These are phyloP conservation scores for Orthonevra nobilis DNA, from an alignment of 2,888 invertebrate genomes.

Conservation along the genomic window DNA sequence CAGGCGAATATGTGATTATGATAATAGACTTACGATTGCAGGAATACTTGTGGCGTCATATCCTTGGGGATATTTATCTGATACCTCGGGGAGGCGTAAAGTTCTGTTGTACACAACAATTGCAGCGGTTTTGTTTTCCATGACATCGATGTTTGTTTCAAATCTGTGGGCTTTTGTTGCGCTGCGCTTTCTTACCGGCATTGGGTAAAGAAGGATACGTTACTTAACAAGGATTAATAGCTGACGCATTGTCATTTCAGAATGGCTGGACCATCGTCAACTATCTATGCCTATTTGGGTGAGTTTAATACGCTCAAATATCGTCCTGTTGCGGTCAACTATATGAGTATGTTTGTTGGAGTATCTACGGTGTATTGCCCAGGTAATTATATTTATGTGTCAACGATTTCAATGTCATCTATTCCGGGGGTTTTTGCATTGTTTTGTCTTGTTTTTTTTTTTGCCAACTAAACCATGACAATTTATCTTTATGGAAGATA, in stretches of 20 bases:
- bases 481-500: too few relatives aligned
- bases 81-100: slow-evolving; percentile 81
- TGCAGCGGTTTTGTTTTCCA: slow-evolving; percentile 80
- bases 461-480: too few relatives aligned
- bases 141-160: slow-evolving; percentile 81
- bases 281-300: slow-evolving; percentile 80
- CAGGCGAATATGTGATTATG: slow-evolving; percentile 58
- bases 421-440: too few relatives aligned
- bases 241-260: slow-evolving; percentile 72
- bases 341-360: slow-evolving; percentile 79
- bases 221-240: neutral
- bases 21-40: too few relatives aligned
- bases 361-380: slow-evolving; percentile 72
- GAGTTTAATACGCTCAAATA: slow-evolving; percentile 78
- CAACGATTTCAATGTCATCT: too few relatives aligned
- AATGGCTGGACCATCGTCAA: slow-evolving; percentile 79
- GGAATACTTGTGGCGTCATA: slow-evolving; percentile 83
- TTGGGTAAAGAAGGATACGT: slow-evolving; percentile 79
- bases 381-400: too few relatives aligned
- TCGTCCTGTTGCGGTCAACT: slow-evolving; percentile 78
- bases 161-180: slow-evolving; percentile 81
- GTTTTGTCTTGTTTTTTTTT: too few relatives aligned
- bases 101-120: slow-evolving; percentile 81
- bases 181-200: slow-evolving; percentile 81
- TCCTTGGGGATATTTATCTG: slow-evolving; percentile 83